Evolutionary conservation across 2,797 vertebrate genomes (phyloP).

Genomic region (Pipistrellus pipistrellus): DNA sequence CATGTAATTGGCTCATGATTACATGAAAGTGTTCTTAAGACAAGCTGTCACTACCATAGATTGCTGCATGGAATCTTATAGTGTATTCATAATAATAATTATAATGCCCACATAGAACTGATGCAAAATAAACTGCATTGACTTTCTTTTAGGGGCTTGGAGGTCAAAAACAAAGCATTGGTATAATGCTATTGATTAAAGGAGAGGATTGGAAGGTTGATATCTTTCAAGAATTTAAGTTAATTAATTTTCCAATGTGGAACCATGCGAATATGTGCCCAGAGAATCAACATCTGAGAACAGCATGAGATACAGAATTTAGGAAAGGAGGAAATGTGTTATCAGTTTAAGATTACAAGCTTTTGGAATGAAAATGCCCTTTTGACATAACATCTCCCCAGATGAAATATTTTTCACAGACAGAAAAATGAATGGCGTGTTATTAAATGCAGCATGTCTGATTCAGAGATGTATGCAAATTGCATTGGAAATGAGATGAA

Average conservation of each 20-base stretch:
- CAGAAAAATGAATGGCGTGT: constrained; percentile 42
- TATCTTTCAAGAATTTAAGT: constrained; percentile 21
- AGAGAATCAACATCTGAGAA: constrained; percentile 13
- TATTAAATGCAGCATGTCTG: neutral
- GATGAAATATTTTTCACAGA: constrained; percentile 12
- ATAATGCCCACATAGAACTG: neutral
- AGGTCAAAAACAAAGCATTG: neutral
- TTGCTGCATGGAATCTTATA: neutral
- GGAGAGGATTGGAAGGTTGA: neutral
- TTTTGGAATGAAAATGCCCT: constrained; percentile 55
- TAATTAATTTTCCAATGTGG: constrained; percentile 14
- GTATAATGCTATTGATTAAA: neutral
- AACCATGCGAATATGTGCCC: neutral
- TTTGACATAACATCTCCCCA: constrained; percentile 39
- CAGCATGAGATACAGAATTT: constrained; percentile 51
- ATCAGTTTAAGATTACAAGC: constrained; percentile 42
- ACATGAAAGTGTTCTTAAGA: neutral
- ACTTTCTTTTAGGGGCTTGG: neutral
- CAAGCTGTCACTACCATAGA: neutral
- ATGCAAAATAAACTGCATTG: constrained; percentile 1
- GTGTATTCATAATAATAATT: neutral
- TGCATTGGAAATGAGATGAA: neutral
- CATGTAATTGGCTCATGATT: neutral
- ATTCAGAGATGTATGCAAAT: neutral
- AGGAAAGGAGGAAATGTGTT: constrained; percentile 40